A percentile compares a stretch with the other conserved stretches of the same genome.
Evolutionary conservation across 1,140 invertebrate genomes (phyloP).

Genomic region (Agraylea sexmaculata): DNA sequence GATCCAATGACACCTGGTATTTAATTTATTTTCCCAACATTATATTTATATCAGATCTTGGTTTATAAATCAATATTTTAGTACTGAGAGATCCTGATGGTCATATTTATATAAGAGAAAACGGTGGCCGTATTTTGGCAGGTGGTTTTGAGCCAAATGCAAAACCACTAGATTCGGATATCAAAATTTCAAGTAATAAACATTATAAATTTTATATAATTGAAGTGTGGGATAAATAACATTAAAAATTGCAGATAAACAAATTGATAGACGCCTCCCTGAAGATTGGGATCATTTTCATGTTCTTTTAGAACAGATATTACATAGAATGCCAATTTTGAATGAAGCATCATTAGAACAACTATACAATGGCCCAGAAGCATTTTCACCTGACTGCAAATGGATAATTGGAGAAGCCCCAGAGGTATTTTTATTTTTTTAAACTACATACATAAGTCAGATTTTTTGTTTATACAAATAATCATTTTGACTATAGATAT

Average conservation of each 20-base stretch:
- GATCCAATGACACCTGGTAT: constrained; percentile 60
- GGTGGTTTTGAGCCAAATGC: constrained; percentile 79
- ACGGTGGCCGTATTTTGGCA: constrained; percentile 64
- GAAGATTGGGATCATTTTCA: constrained; percentile 96
- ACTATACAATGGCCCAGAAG: constrained; percentile 80
- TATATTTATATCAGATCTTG: background rate
- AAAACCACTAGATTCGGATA: constrained; percentile 83
- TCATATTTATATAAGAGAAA: constrained; percentile 74
- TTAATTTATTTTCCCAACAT: constrained; percentile 8
- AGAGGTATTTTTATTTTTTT: constrained; percentile 47
- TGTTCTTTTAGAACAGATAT: constrained; percentile 70
- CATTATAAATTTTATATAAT: constrained; percentile 10
- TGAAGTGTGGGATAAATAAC: background rate
- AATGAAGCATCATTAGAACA: constrained; percentile 59
- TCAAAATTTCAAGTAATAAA: constrained; percentile 44
- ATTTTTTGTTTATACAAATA: background rate
- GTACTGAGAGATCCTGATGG: constrained; percentile 87
- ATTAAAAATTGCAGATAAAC: constrained; percentile 11
- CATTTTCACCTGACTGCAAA: constrained; percentile 87
- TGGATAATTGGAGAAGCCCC: constrained; percentile 88
- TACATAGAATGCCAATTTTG: constrained; percentile 72
- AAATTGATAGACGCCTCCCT: constrained; percentile 45
- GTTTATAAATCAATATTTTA: constrained; percentile 24
- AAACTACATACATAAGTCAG: background rate
- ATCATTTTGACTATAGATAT: constrained; percentile 46